Base-by-base conservation (phyloP, 2,797 vertebrate genomes). In the Oreochromis grahami region DNA sequence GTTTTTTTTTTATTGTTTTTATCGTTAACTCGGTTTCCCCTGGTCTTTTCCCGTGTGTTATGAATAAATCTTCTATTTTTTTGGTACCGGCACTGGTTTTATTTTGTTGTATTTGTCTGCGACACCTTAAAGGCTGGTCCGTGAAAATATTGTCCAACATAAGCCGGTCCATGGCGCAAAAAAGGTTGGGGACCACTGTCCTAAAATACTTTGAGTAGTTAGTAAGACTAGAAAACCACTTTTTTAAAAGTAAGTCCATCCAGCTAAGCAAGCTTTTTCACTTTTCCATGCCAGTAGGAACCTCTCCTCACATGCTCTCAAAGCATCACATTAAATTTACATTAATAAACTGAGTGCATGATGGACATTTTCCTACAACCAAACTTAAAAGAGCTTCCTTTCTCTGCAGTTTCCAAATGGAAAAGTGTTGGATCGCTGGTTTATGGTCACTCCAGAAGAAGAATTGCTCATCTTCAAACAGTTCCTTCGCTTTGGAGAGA, bases 401-500 rank as follows among this genome's bases (percentile, higher is more conserved):
- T 77, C 36, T 84, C 51, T 83, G 56, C 90, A 99, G 98, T 95
- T 95, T 89, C 96, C 96, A 2, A 91, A 94, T 0, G 98, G 98
- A 81, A 97, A 96, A 79, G 97, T 97, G 58, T 76, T 99, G 92
- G 98, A 99, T 77, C 95, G 95, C 88, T 99, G 98, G 98, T 91
- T 93, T 86, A 97, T 96, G 94, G 97, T 97, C 96, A 97, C 96
- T 3, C 90, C 94, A 3, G 97, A 98, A 74, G 98, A 99, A 65
- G 98, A 99, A 89, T 86, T 94, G 50, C 96, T 97, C 36, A 94
- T 97, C 76, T 89, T 99, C 89, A 96, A 95, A 76, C 98, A 99
- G 92, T 99, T 99, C 93, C 96, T 98, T 80, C 97, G 98, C 7
- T 99, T 99, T 43, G 98, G 98, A 4, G 98, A 99, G 94, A 99